phyloP scores from a whole-genome alignment of 2,113 vertebrate species.

The Takifugu flavidus region DNA sequence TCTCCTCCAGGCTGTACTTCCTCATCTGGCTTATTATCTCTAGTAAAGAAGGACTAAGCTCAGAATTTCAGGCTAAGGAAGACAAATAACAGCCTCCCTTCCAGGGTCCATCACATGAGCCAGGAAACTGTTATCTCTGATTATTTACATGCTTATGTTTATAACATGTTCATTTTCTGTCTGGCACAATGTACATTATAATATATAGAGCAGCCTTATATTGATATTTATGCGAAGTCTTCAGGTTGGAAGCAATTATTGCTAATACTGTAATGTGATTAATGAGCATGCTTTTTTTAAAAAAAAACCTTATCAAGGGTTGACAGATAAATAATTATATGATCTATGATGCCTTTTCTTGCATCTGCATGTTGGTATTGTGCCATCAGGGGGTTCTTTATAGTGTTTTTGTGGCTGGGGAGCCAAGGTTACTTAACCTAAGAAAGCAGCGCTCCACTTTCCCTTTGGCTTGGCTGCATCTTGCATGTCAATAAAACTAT shows the following conservation, averaged over 20 bases:
- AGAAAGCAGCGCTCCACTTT: slow-evolving; percentile 10
- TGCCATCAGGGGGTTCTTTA: neutral
- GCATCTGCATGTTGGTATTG: neutral
- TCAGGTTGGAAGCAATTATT: too few relatives aligned
- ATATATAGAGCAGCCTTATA: too few relatives aligned
- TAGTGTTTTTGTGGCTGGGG: slow-evolving; percentile 8
- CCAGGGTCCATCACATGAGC: slow-evolving; percentile 7
- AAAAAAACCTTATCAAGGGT: neutral
- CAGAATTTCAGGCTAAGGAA: slow-evolving; percentile 18
- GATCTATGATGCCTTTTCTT: slow-evolving; percentile 3
- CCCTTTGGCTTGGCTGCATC: neutral
- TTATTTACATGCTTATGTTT: neutral
- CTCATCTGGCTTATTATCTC: slow-evolving; percentile 22
- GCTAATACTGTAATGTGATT: too few relatives aligned
- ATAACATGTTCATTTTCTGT: neutral
- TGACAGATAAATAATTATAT: neutral
- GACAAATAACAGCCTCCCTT: slow-evolving; percentile 18
- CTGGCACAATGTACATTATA: too few relatives aligned
- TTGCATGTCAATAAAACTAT: slow-evolving; percentile 14
- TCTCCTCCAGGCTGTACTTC: slow-evolving; percentile 4
- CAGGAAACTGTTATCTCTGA: neutral
- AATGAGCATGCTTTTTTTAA: too few relatives aligned
- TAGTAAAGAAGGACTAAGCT: slow-evolving; percentile 17
- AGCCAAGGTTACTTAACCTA: slow-evolving; percentile 6
- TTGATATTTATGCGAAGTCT: too few relatives aligned